Percentiles rank a stretch among this genome's conserved stretches.
Conservation (phyloP, 2,113 vertebrate genomes). For the Zosterops japonicus region DNA sequence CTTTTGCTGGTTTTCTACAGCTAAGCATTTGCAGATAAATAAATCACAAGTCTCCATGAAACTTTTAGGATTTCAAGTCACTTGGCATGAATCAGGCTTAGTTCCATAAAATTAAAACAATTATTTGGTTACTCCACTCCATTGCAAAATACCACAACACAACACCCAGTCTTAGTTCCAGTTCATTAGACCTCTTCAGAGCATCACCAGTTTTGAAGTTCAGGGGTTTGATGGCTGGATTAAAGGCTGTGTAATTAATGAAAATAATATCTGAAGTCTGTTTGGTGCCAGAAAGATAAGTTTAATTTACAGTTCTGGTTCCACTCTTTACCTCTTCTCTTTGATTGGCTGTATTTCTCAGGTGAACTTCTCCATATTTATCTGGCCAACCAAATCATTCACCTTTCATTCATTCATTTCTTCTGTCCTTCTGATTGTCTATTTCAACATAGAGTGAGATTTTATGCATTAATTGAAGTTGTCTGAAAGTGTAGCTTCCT, state of each 20-base stretch:
- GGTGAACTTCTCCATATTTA: neutral
- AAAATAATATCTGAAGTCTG: neutral
- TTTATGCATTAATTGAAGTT: neutral
- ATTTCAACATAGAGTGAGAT: neutral
- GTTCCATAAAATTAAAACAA: neutral
- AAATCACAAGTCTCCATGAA: neutral
- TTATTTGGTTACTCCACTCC: neutral
- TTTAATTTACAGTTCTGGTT: neutral
- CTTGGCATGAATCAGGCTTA: neutral
- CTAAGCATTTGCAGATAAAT: neutral
- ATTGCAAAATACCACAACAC: neutral
- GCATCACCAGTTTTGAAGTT: neutral
- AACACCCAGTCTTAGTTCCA: neutral
- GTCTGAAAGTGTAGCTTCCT: neutral
- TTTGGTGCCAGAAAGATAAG: neutral
- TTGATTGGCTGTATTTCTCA: neutral
- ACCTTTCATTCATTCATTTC: neutral
- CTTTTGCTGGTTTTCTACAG: neutral
- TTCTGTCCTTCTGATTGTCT: neutral
- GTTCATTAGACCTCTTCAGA: neutral
- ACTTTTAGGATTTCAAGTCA: neutral
- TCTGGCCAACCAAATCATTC: neutral
- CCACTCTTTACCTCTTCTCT: neutral
- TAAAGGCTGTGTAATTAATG: neutral
- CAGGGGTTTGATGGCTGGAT: neutral